Evolutionary conservation across 1,140 invertebrate species (phyloP), one percentile per base, ranked within the genome.

Genomic region (Liolophura sinensis): DNA sequence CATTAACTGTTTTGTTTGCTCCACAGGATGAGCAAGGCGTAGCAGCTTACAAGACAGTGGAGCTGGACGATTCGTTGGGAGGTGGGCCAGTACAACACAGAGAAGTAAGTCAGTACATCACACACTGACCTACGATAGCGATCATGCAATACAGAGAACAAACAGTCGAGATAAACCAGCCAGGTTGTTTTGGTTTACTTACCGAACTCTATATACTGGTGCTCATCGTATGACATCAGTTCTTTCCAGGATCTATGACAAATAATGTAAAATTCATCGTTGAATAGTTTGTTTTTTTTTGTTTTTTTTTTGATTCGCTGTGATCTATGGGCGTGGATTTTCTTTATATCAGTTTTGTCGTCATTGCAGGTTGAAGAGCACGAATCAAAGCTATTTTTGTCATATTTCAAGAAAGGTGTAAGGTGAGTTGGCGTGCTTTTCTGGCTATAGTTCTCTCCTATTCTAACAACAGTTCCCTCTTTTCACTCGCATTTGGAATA

Each of bases 11-110:
- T n/a, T n/a, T n/a, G n/a, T 20, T 57, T 6, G 18, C 56, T n/a
- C 27, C 64, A 15, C 70, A 91, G 83, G 94, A 96, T 86, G 94
- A 96, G 83, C 88, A 91, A 16, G 93, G 93, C 18, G 89, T 93
- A 22, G 93, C 93, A 1, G 94, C 94, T 18, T 94, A 94, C 68
- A 88, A 93, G 71, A 90, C 92, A 5, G 93, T 96, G 0, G 92
- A 93, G 66, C 82, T 96, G 59, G 94, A 96, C 79, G 93, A 96
- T 72, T 87, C 89, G 56, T 87, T 95, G 9, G 90, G 92, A 11
- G 94, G 94, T 7, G 88, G 87, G 22, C 93, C 94, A 0, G 88
- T 95, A 0, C 92, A 96, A 82, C 91, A 96, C 80, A 86, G 94
- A 64, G 93, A 95, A 85, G 89, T 92, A 60, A 57, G 60, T 59